Evolutionary conservation across 2,888 invertebrate species (phyloP).

Genomic region (Celastrina argiolus): DNA sequence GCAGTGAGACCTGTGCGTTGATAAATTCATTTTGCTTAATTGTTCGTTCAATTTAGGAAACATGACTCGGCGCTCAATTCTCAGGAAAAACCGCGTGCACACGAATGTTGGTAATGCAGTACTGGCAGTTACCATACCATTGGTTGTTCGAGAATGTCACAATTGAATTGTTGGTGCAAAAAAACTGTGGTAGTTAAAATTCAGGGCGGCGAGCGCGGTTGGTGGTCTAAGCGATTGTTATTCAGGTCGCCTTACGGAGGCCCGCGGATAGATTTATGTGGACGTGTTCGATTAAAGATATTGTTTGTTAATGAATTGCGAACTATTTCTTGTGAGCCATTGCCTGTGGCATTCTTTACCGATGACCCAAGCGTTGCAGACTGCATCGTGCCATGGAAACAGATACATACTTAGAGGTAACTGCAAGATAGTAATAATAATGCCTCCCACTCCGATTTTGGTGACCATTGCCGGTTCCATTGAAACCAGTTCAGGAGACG

Average conservation of each 20-base stretch:
- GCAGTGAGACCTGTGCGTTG: too few species aligned
- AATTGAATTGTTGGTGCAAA: constrained; percentile 32
- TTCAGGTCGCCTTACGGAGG: constrained; percentile 36
- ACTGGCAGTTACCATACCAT: not conserved
- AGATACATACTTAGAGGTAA: not conserved
- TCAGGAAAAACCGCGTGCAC: not conserved
- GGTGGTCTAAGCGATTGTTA: constrained; percentile 41
- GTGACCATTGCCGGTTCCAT: too few species aligned
- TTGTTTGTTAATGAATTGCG: constrained; percentile 39
- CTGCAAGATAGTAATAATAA: too few species aligned
- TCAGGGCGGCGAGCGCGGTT: constrained; percentile 34
- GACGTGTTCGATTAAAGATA: constrained; percentile 40
- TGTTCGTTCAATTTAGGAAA: constrained; percentile 2
- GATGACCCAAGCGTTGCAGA: not conserved
- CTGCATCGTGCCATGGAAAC: not conserved
- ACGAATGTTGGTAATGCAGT: not conserved
- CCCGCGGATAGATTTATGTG: constrained; percentile 37
- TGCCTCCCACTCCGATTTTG: too few species aligned
- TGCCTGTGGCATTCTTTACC: not conserved
- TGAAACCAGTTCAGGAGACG: too few species aligned
- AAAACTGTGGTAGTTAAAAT: constrained; percentile 37
- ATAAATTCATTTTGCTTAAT: not conserved
- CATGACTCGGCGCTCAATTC: not conserved
- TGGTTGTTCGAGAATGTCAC: constrained; percentile 22
- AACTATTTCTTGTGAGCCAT: constrained; percentile 19